Evolutionary conservation across 2,888 invertebrate species (phyloP), one percentile per base, ranked within the genome.

Genomic region (Hypomecis punctinalis): DNA sequence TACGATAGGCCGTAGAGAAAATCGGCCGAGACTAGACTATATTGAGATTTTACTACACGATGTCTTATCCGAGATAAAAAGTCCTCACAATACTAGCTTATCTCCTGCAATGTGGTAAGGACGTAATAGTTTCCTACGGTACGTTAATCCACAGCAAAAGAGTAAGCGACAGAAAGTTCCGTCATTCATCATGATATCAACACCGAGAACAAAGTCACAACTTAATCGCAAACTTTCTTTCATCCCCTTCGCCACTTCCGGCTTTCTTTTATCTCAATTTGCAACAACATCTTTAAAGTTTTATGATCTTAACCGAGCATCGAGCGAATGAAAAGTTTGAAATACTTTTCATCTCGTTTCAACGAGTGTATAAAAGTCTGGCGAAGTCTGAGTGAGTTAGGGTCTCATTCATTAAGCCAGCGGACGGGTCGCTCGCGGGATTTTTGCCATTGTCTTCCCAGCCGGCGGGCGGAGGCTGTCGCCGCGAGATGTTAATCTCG

Each of bases 401-500:
- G 67, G 70, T 65, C 67, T 72, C 72, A 73, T 76, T 80, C 72
- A 79, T 79, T 77, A 78, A 70, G 75, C 73, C 73, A 73, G 77
- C 76, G 74, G 75, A 71, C 74, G 63, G 67, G 71, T 59, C 69
- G 71, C 61, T 67, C 66, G 71, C 71, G 68, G 75, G 72, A 74
- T 76, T 74, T 72, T 75, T 68, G 72, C 76, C 75, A 79, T 80
- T 81, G 84, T 81, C 73, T 57, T 52, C 40, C 46, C 43, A 47
- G 47, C 8, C 42, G 49, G 13, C 33, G 61, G 6, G 67, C 75
- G 74, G 67, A 73, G 66, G 74, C 61, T 55, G 68, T 65, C 68
- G 67, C 75, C 70, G 81, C 81, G 76, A 80, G 82, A 84, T 87
- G 80, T 82, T 83, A 84, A 88, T 89, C 87, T 83, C 73, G 72